Conservation (phyloP, 1,140 invertebrate species). For the Saccostrea glomerata region DNA sequence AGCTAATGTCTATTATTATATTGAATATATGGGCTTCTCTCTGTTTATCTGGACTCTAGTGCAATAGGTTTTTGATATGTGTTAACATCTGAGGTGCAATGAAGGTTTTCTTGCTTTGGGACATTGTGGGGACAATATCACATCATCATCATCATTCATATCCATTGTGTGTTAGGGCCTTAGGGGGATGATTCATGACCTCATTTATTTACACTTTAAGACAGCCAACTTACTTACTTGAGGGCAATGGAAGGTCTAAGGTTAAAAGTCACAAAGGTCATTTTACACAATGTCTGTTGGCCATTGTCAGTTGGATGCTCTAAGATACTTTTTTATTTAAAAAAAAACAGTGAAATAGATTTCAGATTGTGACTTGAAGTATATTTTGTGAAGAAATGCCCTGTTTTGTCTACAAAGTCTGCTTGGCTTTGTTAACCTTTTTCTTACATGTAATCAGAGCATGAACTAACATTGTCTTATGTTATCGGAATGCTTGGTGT, state of each 20-base stretch:
- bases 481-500: background rate
- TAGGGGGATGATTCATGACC: background rate
- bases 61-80: no score
- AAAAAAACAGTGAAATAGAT: background rate
- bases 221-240: background rate
- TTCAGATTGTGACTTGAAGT: background rate
- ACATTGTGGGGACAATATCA: background rate
- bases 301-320: background rate
- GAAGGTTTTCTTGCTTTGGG: background rate
- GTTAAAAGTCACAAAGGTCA: background rate
- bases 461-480: background rate
- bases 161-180: background rate
- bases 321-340: background rate
- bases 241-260: background rate
- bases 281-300: background rate
- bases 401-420: background rate
- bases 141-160: conserved; percentile 3
- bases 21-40: no score
- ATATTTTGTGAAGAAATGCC: background rate
- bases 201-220: background rate
- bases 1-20: no score
- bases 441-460: conserved; percentile 23
- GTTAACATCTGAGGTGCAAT: background rate
- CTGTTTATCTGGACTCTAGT: no score
- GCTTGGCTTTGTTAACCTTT: conserved; percentile 8